phyloP scores from a whole-genome alignment of 2,888 invertebrate species.

The Sarcophaga variegata region DNA sequence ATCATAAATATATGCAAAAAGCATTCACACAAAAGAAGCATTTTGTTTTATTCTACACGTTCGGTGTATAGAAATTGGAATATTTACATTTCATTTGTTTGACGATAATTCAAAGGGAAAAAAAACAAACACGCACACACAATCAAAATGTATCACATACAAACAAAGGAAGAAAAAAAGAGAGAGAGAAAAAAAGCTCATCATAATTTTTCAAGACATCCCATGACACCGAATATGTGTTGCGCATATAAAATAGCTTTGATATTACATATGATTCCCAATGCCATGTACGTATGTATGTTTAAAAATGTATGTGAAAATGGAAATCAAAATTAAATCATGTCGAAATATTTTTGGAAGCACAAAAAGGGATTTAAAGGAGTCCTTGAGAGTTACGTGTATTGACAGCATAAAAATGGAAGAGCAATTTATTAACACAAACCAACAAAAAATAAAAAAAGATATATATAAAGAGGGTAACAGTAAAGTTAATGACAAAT shows the following conservation, averaged over 20 bases:
- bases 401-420: slow-evolving; percentile 4
- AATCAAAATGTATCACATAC: too few relatives aligned
- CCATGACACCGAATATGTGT: not conserved
- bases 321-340: slow-evolving; percentile 13
- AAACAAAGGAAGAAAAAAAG: too few relatives aligned
- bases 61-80: too few relatives aligned
- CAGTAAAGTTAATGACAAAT: slow-evolving; percentile 8
- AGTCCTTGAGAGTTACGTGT: not conserved
- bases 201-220: slow-evolving; percentile 17
- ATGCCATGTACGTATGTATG: too few relatives aligned
- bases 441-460: not conserved
- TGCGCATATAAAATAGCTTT: slow-evolving; percentile 24
- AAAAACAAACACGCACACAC: too few relatives aligned
- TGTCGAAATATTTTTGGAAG: not conserved
- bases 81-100: too few relatives aligned
- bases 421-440: slow-evolving; percentile 11
- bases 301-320: too few relatives aligned
- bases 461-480: too few relatives aligned
- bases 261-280: not conserved
- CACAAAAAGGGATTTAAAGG: not conserved
- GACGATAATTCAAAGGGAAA: too few relatives aligned
- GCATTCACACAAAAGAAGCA: not conserved
- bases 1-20: too few relatives aligned
- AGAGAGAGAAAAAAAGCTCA: not conserved
- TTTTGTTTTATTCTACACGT: not conserved